phyloP scores from a whole-genome alignment of 2,797 vertebrate genomes.

The Gastrophryne carolinensis region DNA sequence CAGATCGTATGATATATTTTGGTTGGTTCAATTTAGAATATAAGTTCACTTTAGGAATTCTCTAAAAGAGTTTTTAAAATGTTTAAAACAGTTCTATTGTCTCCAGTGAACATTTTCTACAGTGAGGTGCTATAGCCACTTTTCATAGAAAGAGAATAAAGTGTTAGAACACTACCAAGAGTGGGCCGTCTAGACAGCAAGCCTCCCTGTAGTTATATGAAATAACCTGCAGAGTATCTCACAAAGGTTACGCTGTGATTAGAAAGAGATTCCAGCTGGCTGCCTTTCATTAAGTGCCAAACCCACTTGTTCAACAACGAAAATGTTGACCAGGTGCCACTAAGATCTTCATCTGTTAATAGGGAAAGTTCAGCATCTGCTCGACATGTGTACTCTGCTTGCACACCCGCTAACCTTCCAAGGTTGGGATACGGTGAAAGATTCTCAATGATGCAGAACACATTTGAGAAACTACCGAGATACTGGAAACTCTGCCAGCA shows the following conservation, averaged over 20 bases:
- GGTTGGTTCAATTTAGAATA: no score
- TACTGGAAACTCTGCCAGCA: not conserved
- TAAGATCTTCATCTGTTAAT: not conserved
- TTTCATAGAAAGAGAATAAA: not conserved
- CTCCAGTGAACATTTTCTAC: no score
- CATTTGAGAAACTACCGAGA: not conserved
- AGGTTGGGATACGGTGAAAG: slow-evolving; percentile 1
- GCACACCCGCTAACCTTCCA: not conserved
- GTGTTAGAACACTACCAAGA: not conserved
- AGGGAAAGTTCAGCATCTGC: not conserved
- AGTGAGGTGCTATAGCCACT: not conserved
- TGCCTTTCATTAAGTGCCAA: not conserved
- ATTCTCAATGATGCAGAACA: not conserved
- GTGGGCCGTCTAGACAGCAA: not conserved
- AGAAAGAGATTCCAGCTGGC: not conserved
- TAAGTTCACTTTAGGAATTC: no score
- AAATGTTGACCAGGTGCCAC: not conserved
- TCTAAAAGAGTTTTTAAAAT: no score
- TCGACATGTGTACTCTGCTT: slow-evolving; percentile 9
- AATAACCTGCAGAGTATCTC: slow-evolving; percentile 4
- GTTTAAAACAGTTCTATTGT: no score
- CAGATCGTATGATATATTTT: no score
- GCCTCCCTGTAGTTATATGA: not conserved
- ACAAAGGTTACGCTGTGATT: not conserved
- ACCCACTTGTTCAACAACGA: not conserved